Evolutionary conservation across 1,140 invertebrate genomes (phyloP), one percentile per base, ranked within the genome.

Genomic region (Lysiphlebus fabarum): DNA sequence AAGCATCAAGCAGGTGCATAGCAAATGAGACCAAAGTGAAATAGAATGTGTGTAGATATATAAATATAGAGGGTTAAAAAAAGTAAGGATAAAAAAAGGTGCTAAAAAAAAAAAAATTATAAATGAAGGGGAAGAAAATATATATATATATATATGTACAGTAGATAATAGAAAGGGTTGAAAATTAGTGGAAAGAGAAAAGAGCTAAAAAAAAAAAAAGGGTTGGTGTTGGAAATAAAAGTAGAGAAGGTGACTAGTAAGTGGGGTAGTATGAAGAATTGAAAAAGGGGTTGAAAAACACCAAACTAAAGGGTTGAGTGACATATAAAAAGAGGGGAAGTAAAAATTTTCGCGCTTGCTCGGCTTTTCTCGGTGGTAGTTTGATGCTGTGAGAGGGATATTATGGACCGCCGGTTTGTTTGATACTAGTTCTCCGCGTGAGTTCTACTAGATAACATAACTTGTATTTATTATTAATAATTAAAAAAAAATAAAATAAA

Each of bases 401-500:
- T 69, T 57, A 53, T 68, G 68, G 68, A 69, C 63, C 68, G 68
- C 65, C 67, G 61, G 65, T 38, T 44, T 65, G 61, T 61, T 59
- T 68, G 65, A 65, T 70, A 67, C 68, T 71, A 75, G 73, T 75
- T 72, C 66, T 66, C 65, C 70, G 70, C 73, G 72, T 71, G 71
- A 74, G 66, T 67, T 68, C 63, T 64, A 63, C 65, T 60, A 62
- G 56, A 66, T 63, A 60, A 71, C 66, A 66, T 70, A 62, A 61
- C 61, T 61, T n/a, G n/a, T n/a, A 62, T 55, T 42, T 61, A 56
- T 55, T 11, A 65, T 53, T 58, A 47, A 47, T 47, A 47, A 6
- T 6, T 47, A 47, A 47, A 47, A 47, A 47, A 47, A 47, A 40
- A 6, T 40, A 6, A 9, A 40, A 40, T n/a, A n/a, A n/a, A n/a